A percentile compares a stretch with the other conserved stretches of the same genome.
Conservation (phyloP, 2,797 vertebrate genomes). For the Enteromius paludinosus region DNA sequence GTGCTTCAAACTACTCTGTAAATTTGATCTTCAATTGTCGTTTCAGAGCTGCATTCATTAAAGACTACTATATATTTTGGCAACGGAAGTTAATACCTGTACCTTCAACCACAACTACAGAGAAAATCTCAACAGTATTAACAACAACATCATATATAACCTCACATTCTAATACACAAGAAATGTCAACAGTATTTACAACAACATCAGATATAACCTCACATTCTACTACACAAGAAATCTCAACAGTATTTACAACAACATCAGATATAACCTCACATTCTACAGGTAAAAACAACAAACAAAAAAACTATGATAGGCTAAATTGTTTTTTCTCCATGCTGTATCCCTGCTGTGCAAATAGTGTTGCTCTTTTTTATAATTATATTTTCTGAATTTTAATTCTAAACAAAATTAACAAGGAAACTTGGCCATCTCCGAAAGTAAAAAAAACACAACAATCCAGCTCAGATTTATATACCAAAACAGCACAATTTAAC, state of each 20-base stretch:
- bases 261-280: background rate
- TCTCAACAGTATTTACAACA: background rate
- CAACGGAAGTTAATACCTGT: background rate
- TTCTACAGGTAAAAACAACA: background rate
- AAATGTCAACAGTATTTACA: background rate
- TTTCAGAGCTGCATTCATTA: constrained; percentile 64
- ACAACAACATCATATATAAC: background rate
- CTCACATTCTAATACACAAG: too few species aligned
- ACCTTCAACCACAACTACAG: background rate
- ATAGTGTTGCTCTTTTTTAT: background rate
- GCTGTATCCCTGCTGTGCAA: background rate
- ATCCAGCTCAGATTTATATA: too few species aligned
- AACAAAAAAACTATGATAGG: too few species aligned
- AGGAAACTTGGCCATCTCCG: too few species aligned
- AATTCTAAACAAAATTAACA: too few species aligned
- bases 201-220: background rate
- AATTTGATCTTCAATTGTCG: background rate
- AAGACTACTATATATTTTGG: fast-evolving
- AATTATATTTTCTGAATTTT: too few species aligned
- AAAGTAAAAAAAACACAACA: too few species aligned
- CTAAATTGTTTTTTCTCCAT: too few species aligned
- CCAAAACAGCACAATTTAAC: too few species aligned
- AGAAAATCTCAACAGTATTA: background rate
- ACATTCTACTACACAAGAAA: too few species aligned
- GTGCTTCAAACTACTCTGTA: background rate